Base-by-base conservation (phyloP, 1,140 invertebrate genomes). In the Zaprionus capensis region DNA sequence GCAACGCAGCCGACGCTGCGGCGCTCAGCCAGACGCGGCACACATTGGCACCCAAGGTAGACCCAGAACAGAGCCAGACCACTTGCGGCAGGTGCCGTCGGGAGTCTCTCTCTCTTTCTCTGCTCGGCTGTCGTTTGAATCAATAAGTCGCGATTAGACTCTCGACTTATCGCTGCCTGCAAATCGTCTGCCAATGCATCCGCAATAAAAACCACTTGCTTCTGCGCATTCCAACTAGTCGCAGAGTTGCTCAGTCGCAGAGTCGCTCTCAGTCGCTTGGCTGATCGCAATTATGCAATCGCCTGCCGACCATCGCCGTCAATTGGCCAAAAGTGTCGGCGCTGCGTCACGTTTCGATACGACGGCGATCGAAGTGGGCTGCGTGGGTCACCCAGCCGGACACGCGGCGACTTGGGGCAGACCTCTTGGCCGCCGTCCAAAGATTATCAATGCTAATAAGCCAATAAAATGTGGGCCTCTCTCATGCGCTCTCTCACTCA, bases 391-490 rank as follows among this genome's bases (percentile, higher is more conserved):
- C 36, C 41, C 22, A 63, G 68, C 68, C 58, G 67, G 71, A 59
- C 55, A 56, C 62, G 41, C 41, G 41, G 41, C 41, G 5, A 7
- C n/a, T 44, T n/a, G 31, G 36, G 62, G 38, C 73, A 71, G 69
- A 71, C 55, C 62, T 26, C 76, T 86, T 86, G 83, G 83, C 83
- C 84, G 80, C 51, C 71, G 84, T 83, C 83, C 83, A 86, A 84
- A 87, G 83, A 87, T 87, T 87, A 87, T 87, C 83, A 84, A 83
- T 88, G 80, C 76, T 87, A 87, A 87, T 87, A 87, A 88, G 81
- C 77, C 83, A 83, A 87, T 87, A 82, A 80, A 80, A 84, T 73
- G 63, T 67, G 61, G 57, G 78, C 62, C 41, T 70, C 14, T 38
- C 31, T 65, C 38, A 36, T 31, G 3, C 62, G 34, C 24, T 51